Base-by-base conservation (phyloP, 2,113 vertebrate genomes). In the Colaptes auratus region DNA sequence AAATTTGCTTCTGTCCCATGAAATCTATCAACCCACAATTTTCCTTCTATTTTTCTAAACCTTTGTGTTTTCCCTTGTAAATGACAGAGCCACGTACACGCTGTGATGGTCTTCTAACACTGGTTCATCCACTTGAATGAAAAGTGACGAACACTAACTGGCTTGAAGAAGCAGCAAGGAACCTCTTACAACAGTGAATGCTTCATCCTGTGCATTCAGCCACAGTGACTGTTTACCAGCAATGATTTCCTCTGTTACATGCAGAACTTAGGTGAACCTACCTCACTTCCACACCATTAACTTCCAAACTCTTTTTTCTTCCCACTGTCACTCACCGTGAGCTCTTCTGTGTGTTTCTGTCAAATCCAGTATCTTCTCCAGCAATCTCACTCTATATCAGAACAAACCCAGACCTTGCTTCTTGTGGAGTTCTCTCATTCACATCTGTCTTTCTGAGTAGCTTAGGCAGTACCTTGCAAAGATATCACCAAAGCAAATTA, bases 201-300 rank as follows among this genome's bases (percentile, higher is more conserved):
- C 16, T 42, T 63, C 2, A 1, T 60, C 60, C 82, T 71, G 55
- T 30, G 64, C 82, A 56, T 73, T 93, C 88, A 91, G 59, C 18
- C 61, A 87, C 70, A 70, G 48, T 48, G 60, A 85, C 71, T 70
- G 67, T 93, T 96, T 86, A 96, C 64, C 79, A 86, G 82, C 46
- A 90, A 86, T 69, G 83, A 88, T 90, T 95, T 77, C 56, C 72
- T 88, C 91, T 71, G 72, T 74, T 91, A 83, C 69, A 82, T 12
- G 28, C 65, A 77, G 72, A 82, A 82, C 69, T 88, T 93, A 83
- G 82, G 82, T 83, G 86, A 94, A 88, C 79, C 65, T 90, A 71
- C 56, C 65, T 95, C 75, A 86, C 93, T 96, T 95, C 82, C 82
- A 94, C 79, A 81, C 42, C 93, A 96, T 94, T 96, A 96, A 83